Evolutionary conservation across 2,113 vertebrate genomes (phyloP).

Genomic region (Megalops atlanticus): DNA sequence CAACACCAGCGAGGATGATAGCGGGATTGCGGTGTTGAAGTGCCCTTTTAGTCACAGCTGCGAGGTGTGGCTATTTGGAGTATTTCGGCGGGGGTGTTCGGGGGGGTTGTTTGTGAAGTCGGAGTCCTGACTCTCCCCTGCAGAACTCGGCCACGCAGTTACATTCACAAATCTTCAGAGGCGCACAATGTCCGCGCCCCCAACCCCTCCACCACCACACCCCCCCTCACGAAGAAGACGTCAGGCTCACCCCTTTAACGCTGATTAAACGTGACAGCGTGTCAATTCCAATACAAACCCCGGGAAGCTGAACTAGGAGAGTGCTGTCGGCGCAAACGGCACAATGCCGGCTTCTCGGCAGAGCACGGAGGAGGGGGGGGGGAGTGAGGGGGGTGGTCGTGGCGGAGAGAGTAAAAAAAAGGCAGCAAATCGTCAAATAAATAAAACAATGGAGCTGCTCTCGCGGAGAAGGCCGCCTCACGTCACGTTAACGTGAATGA

Average conservation of each 20-base stretch:
- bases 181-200: conserved; percentile 12
- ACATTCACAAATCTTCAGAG: conserved; percentile 38
- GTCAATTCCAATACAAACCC: conserved; percentile 45
- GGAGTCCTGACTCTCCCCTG: conserved; percentile 6
- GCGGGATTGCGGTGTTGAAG: too few species aligned
- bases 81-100: background rate
- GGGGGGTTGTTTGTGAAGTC: too few species aligned
- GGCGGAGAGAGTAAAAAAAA: too few species aligned
- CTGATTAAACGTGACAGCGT: conserved; percentile 54
- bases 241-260: conserved; percentile 41
- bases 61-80: background rate
- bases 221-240: conserved; percentile 44
- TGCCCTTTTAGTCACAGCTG: background rate
- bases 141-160: conserved; percentile 8
- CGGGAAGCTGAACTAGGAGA: conserved; percentile 38
- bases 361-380: background rate
- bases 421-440: background rate
- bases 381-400: too few species aligned
- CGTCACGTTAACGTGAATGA: conserved; percentile 3
- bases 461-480: background rate
- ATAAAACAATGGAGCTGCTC: background rate
- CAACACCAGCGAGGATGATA: too few species aligned
- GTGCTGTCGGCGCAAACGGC: conserved; percentile 30
- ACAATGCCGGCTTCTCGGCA: conserved; percentile 29
- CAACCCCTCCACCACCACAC: too few species aligned